Base-by-base conservation (phyloP, 2,888 invertebrate genomes). In the Tricholauxania praeusta region DNA sequence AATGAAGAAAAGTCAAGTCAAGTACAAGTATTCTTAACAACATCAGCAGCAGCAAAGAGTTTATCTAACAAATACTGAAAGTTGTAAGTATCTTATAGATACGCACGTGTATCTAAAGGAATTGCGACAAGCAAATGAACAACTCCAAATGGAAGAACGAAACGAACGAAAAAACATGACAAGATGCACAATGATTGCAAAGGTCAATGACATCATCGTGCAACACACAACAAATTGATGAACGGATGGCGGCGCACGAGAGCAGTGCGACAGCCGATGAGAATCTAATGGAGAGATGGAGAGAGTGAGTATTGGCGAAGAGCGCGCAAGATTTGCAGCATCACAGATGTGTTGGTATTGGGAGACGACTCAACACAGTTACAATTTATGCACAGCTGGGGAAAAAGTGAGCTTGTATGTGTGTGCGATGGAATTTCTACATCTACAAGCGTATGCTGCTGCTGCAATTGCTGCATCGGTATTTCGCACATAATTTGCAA, bases 161-260 rank as follows among this genome's bases (percentile, higher is more conserved):
- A 55, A 64, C 53, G 48, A 48, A 22, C 19, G 51, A 65, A 49
- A 49, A 49, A 64, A 64, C 47, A 47, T n/a, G 47, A n/a, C 64
- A 55, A 71, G 70, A 71, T 71, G 65, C 64, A 64, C 39, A 39
- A 39, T 39, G 39, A 49, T 59, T 71, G 59, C 71, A 71, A 65
- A 71, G 71, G 70, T 70, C 70, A 70, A 70, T 70, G 70, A 70
- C 70, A 70, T 70, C 70, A 57, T 63, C 70, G 70, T 70, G 62
- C 70, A 62, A 62, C 71, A 65, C n/a, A 51, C 28, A 32, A 39
- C 15, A 55, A 55, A 28, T 17, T 12, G 63, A 28, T 47, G 39
- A 6, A 28, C 22, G 59, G 14, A 1, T 49, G 49, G 57, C 57
- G 65, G 59, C 7, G 48, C 39, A 17, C 49, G 28, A 69, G 48